These are phyloP conservation scores for Chloroceryle inda DNA, from an alignment of 2,797 vertebrate genomes.

Conservation along the genomic window DNA sequence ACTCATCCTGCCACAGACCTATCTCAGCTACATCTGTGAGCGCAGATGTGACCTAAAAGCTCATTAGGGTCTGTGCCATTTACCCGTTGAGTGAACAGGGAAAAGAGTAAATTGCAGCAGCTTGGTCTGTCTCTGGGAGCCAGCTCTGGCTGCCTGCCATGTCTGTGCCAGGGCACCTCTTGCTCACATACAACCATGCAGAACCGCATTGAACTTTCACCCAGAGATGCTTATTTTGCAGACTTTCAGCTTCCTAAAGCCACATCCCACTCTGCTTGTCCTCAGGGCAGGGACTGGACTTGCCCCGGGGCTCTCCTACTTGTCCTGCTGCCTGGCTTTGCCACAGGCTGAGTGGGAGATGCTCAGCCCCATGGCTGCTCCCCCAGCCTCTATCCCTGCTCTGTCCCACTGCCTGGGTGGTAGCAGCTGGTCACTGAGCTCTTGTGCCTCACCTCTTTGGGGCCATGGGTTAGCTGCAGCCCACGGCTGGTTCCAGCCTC, in stretches of 20 bases:
- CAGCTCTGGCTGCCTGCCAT: background rate
- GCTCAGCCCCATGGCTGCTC: background rate
- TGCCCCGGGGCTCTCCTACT: background rate
- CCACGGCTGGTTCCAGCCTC: background rate
- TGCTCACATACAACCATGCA: background rate
- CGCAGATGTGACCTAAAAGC: fast-evolving
- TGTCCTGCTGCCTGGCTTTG: background rate
- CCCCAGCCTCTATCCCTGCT: background rate
- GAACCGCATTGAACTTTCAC: background rate
- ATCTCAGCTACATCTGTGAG: background rate
- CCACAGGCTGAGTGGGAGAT: fast-evolving
- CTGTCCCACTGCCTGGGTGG: background rate
- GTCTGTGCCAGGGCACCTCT: fast-evolving
- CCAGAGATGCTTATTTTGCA: background rate
- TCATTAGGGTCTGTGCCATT: background rate
- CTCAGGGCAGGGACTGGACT: background rate
- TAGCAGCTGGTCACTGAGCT: background rate
- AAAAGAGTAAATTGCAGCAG: background rate
- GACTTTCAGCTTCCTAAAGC: background rate
- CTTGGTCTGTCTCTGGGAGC: background rate
- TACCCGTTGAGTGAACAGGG: background rate
- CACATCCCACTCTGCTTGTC: background rate
- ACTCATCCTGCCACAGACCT: fast-evolving
- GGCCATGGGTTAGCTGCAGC: background rate
- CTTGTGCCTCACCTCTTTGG: fast-evolving